Base-by-base conservation (phyloP, 2,113 vertebrate genomes). In the Brachyistius frenatus region DNA sequence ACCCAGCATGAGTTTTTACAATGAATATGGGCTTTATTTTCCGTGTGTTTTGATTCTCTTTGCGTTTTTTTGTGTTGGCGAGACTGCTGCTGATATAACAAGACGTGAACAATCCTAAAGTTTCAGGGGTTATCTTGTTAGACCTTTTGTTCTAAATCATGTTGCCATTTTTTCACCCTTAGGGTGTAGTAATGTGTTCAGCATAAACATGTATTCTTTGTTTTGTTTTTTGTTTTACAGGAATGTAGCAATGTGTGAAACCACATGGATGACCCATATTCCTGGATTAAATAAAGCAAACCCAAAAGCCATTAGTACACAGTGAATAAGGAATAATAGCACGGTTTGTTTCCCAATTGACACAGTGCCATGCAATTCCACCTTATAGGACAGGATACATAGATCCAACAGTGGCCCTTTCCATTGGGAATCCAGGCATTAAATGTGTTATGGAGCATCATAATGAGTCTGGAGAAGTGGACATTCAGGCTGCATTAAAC, bases 361-460 rank as follows among this genome's bases (percentile, higher is more conserved):
- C 35, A 46, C 16, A 1, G 16, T 31, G 37, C 44, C 67, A 10
- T 78, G 36, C 44, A 66, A 13, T 79, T 80, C 35, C 7, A 66
- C 52, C 56, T 66, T 49, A 35, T 32, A 30, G 31, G 23, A 23
- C 23, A 5, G 62, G 61, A 79, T 69, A 65, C 52, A 73, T 30
- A 73, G 47, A 55, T 81, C 50, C 58, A 62, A 73, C 2, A 8
- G 68, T 58, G 39, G 57, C 23, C 23, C 23, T 23, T 68, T 82
- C 49, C 53, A 35, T 47, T 33, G 50, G 60, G 31, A 84, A 46
- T 66, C 54, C 83, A 82, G 65, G 63, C 68, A 61, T 88, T 65
- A 83, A 83, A 86, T 83, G 55, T 73, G 78, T 73, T 78, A 79
- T 4, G 67, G 16, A 76, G 76, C 65, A 6, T 57, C 57, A 71